A percentile compares a stretch with the other conserved stretches of the same genome.
Evolutionary conservation across 2,888 invertebrate species (phyloP).

Genomic region (Pseudoips prasinana): DNA sequence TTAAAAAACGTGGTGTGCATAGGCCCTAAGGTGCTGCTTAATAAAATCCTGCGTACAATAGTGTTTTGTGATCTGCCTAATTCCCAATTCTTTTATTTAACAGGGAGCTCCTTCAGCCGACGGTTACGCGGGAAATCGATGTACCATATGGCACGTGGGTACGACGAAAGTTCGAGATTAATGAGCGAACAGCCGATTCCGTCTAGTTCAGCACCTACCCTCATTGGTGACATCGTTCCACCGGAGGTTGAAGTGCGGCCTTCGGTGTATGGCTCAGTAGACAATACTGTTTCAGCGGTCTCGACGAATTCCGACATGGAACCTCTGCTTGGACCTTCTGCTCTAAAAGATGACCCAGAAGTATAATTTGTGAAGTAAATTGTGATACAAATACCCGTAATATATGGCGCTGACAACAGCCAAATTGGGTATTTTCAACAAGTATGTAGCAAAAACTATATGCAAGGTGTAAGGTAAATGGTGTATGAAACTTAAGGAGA

Average conservation of each 20-base stretch:
- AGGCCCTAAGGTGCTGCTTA: no score
- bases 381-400: constrained; percentile 8
- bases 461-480: no score
- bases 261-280: constrained; percentile 65
- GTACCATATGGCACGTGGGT: constrained; percentile 88
- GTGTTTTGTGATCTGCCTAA: no score
- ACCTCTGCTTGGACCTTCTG: constrained; percentile 45
- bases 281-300: constrained; percentile 48
- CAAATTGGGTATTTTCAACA: no score
- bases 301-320: constrained; percentile 56
- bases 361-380: constrained; percentile 40
- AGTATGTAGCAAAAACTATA: no score
- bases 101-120: constrained; percentile 89
- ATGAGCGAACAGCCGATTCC: constrained; percentile 51
- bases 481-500: no score
- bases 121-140: constrained; percentile 89
- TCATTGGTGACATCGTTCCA: constrained; percentile 50
- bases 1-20: no score
- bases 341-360: constrained; percentile 42
- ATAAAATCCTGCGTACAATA: no score
- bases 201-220: constrained; percentile 63
- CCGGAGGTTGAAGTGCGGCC: constrained; percentile 56
- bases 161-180: constrained; percentile 81
- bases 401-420: no score
- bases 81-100: no score